A percentile compares a stretch with the other conserved stretches of the same genome.
Conservation (phyloP, 2,888 invertebrate species). For the Trissoscelio sp. region DNA sequence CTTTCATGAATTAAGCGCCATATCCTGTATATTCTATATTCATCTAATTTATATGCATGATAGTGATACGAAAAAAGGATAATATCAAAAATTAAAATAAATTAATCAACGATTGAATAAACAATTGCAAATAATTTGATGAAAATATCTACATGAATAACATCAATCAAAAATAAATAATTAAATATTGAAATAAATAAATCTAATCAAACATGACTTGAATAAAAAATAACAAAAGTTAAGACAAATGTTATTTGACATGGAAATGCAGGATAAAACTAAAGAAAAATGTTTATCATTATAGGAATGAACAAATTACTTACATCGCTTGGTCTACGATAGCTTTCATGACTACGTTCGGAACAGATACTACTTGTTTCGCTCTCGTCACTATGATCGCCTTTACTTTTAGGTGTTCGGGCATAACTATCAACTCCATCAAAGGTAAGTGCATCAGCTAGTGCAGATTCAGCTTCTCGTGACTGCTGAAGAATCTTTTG, state of each 20-base stretch:
- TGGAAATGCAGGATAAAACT: conserved; percentile 4
- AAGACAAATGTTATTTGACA: conserved; percentile 11
- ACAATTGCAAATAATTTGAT: no score
- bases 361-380: conserved; percentile 98
- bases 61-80: no score
- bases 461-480: conserved; percentile 93
- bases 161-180: no score
- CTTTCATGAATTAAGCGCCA: conserved; percentile 51
- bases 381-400: conserved; percentile 93
- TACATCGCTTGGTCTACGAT: conserved; percentile 91
- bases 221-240: no score
- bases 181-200: no score
- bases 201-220: no score
- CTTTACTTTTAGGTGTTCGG: conserved; percentile 79
- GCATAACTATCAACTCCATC: conserved; percentile 80
- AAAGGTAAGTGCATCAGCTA: conserved; percentile 88
- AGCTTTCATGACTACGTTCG: conserved; percentile 94
- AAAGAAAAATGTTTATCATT: neutral
- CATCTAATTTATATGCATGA: conserved; percentile 24
- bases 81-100: no score
- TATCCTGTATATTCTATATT: conserved; percentile 27
- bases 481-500: conserved; percentile 93
- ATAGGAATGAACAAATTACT: conserved; percentile 81
- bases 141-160: no score
- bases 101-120: no score